A percentile compares a stretch with the other conserved stretches of the same genome.
Evolutionary conservation across 2,797 vertebrate species (phyloP).

Genomic region (Hafferia zeledoni): DNA sequence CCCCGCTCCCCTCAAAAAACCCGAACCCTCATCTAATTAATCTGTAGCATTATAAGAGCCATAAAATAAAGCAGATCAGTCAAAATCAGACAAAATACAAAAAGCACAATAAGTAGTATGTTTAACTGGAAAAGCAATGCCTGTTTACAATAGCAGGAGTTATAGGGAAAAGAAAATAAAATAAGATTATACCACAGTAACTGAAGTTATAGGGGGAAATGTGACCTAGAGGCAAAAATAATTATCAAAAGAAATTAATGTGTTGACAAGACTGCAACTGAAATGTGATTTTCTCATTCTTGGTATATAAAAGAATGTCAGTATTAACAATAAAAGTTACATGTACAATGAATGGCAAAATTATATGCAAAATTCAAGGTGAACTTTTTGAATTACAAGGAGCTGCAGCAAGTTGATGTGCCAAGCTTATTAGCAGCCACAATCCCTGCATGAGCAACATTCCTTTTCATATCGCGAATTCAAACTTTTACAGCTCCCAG

Average conservation of each 20-base stretch:
- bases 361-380: slow-evolving; percentile 55
- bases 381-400: slow-evolving; percentile 54
- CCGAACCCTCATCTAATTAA: background rate
- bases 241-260: background rate
- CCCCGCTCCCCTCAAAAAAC: accelerated
- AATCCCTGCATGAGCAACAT: background rate
- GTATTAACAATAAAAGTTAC: slow-evolving; percentile 9
- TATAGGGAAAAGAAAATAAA: background rate
- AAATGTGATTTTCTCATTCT: background rate
- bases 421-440: slow-evolving; percentile 42
- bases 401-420: background rate
- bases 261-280: slow-evolving; percentile 11
- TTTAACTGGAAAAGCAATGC: background rate
- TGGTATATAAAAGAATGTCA: background rate
- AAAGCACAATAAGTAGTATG: background rate
- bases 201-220: background rate
- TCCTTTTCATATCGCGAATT: slow-evolving; percentile 30
- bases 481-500: slow-evolving; percentile 11
- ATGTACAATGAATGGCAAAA: slow-evolving; percentile 13
- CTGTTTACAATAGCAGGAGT: background rate
- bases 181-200: background rate
- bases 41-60: background rate
- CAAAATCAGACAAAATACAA: background rate
- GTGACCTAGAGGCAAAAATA: background rate
- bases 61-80: background rate